Evolutionary conservation across 1,140 invertebrate genomes (phyloP).

Genomic region (Eriocheir sinensis): DNA sequence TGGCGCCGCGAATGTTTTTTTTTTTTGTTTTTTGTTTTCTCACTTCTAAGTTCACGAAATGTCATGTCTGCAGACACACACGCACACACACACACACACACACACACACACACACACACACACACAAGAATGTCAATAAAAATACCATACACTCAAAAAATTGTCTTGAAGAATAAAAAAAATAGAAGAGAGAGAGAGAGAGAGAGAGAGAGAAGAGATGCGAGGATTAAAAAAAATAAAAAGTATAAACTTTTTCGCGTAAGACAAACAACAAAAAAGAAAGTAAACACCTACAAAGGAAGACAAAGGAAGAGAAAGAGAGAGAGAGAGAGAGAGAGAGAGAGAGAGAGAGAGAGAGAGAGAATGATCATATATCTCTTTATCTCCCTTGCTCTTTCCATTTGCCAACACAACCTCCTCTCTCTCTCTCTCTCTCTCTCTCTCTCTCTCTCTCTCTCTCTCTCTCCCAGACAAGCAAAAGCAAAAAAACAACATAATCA

Average conservation of each 20-base stretch:
- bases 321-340: conserved; percentile 56
- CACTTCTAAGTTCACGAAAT: not conserved
- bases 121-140: not conserved
- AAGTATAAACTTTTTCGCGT: not conserved
- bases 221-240: not conserved
- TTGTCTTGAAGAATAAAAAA: not conserved
- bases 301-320: conserved; percentile 40
- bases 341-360: conserved; percentile 35
- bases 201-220: conserved; percentile 37
- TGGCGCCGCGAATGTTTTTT: not conserved
- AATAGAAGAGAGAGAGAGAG: not conserved
- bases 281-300: not conserved
- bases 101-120: not conserved
- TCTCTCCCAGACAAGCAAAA: not conserved
- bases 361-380: not conserved
- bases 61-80: not conserved
- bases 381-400: not conserved
- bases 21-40: not conserved
- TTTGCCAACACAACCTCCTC: not conserved
- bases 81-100: conserved; percentile 58
- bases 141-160: not conserved
- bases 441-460: conserved; percentile 36
- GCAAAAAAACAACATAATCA: not conserved
- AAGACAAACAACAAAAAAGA: not conserved
- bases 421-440: conserved; percentile 33